phyloP scores from a whole-genome alignment of 2,888 invertebrate genomes.

The Dynastes tityus region DNA sequence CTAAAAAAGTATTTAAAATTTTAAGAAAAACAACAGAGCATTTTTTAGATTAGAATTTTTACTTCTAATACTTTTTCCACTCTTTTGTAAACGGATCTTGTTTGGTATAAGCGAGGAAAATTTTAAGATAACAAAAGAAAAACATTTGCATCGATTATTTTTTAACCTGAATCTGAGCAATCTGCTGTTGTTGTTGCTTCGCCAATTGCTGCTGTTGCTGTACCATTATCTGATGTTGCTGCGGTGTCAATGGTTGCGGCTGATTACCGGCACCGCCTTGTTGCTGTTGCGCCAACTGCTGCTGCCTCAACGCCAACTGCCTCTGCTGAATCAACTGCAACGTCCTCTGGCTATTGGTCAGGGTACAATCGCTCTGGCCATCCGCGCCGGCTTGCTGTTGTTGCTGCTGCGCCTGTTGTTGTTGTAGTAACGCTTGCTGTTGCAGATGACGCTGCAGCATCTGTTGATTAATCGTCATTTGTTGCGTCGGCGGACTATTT shows the following conservation, averaged over 20 bases:
- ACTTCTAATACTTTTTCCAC: too few relatives aligned
- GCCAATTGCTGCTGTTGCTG: conserved; percentile 65
- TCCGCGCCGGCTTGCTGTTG: conserved; percentile 63
- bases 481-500: conserved; percentile 68
- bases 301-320: conserved; percentile 60
- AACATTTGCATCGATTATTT: too few relatives aligned
- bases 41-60: too few relatives aligned
- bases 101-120: too few relatives aligned
- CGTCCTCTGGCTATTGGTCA: conserved; percentile 67
- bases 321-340: conserved; percentile 66
- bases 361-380: conserved; percentile 66
- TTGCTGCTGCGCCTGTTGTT: conserved; percentile 55
- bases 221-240: conserved; percentile 68
- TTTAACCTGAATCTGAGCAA: conserved; percentile 68
- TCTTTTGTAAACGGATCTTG: too few relatives aligned
- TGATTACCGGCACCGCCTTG: conserved; percentile 60
- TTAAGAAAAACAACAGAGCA: too few relatives aligned
- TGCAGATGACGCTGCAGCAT: conserved; percentile 68
- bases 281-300: conserved; percentile 56
- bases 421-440: conserved; percentile 69
- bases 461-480: conserved; percentile 64
- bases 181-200: conserved; percentile 67
- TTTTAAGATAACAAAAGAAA: too few relatives aligned
- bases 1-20: too few relatives aligned
- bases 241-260: conserved; percentile 64